phyloP scores from a whole-genome alignment of 2,888 invertebrate genomes.

The Abscondita cerata region DNA sequence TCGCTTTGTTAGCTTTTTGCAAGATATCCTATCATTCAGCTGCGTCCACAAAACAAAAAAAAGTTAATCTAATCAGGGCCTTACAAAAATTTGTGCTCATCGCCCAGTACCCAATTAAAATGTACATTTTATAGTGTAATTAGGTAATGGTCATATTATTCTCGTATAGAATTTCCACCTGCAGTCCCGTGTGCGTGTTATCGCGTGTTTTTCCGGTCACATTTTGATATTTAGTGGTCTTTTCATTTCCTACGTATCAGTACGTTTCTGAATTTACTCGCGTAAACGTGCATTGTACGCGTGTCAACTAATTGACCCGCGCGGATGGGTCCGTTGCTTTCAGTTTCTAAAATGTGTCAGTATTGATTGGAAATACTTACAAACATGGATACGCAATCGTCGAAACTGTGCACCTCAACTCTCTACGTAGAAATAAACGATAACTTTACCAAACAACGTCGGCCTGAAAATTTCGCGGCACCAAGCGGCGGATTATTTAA shows the following conservation, averaged over 20 bases:
- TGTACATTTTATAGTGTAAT: too few species aligned
- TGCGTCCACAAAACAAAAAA: too few species aligned
- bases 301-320: not conserved
- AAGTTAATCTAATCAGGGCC: too few species aligned
- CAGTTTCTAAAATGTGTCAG: slow-evolving; percentile 8
- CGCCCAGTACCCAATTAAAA: too few species aligned
- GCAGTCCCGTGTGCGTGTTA: slow-evolving; percentile 15
- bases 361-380: slow-evolving; percentile 11
- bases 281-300: not conserved
- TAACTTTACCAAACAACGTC: not conserved
- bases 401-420: slow-evolving; percentile 5
- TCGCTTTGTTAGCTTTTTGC: too few species aligned
- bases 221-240: slow-evolving; percentile 7
- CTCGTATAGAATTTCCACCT: slow-evolving; percentile 12
- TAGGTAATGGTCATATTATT: too few species aligned
- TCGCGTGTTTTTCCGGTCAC: slow-evolving; percentile 4
- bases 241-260: slow-evolving; percentile 8
- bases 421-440: slow-evolving; percentile 19
- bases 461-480: slow-evolving; percentile 6
- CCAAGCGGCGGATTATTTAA: slow-evolving; percentile 30
- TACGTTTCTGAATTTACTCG: too few species aligned
- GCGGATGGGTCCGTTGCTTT: not conserved
- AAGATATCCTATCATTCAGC: too few species aligned
- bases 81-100: too few species aligned
- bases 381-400: slow-evolving; percentile 11